Conservation (phyloP, 1,140 invertebrate species). For the Drosophila truncata region DNA sequence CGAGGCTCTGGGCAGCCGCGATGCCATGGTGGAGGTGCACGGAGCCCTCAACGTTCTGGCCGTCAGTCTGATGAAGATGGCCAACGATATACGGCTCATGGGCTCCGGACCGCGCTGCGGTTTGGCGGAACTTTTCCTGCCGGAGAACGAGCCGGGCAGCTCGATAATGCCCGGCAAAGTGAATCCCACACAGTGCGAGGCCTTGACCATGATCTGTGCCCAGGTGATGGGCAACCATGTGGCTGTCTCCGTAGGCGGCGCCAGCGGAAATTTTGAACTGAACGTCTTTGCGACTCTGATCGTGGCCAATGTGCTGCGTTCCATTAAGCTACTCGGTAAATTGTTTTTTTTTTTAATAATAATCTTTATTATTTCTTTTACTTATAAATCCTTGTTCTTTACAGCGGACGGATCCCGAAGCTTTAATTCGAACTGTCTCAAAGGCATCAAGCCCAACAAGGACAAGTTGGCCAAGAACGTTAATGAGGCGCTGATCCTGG, state of each 20-base stretch:
- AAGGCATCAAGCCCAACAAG: slow-evolving; percentile 94
- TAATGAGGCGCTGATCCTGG: slow-evolving; percentile 98
- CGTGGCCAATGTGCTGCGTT: slow-evolving; percentile 96
- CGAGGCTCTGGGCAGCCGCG: slow-evolving; percentile 97
- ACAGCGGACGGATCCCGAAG: slow-evolving; percentile 91
- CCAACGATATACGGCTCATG: slow-evolving; percentile 97
- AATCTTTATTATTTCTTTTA: neutral
- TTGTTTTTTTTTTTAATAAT: slow-evolving; percentile 21
- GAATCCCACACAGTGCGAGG: slow-evolving; percentile 99
- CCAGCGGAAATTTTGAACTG: slow-evolving; percentile 99
- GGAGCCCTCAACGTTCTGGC: slow-evolving; percentile 98
- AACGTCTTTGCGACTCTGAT: slow-evolving; percentile 99
- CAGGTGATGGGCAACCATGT: slow-evolving; percentile 99
- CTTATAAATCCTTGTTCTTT: neutral
- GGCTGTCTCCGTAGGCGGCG: slow-evolving; percentile 95
- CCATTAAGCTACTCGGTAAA: slow-evolving; percentile 93
- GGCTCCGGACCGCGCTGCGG: slow-evolving; percentile 98
- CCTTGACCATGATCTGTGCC: slow-evolving; percentile 99
- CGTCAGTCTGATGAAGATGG: slow-evolving; percentile 98
- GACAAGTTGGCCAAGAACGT: slow-evolving; percentile 93
- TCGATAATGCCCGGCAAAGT: slow-evolving; percentile 99
- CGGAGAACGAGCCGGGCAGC: slow-evolving; percentile 99
- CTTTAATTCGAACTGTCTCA: slow-evolving; percentile 97
- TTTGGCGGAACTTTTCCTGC: slow-evolving; percentile 95
- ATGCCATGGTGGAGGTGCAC: slow-evolving; percentile 97